Conservation (phyloP, 2,888 invertebrate genomes). For the Terebella lapidaria region DNA sequence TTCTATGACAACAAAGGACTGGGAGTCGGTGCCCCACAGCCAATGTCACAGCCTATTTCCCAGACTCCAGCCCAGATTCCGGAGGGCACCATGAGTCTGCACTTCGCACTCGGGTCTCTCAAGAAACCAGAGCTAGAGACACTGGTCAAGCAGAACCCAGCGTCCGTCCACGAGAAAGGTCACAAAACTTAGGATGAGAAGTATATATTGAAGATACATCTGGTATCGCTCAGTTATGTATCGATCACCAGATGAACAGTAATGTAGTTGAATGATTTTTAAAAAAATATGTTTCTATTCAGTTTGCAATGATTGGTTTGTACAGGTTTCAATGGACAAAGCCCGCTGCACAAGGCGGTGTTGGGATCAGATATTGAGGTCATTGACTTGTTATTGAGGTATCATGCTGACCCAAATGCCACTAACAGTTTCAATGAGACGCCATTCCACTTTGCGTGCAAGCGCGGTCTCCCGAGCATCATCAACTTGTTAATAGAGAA, state of each 20-base stretch:
- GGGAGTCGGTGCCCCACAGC: no score
- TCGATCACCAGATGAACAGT: no score
- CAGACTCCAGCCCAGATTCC: not conserved
- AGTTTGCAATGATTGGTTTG: no score
- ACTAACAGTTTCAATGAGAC: conserved; percentile 42
- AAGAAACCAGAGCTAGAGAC: not conserved
- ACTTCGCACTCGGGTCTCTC: not conserved
- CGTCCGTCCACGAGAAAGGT: not conserved
- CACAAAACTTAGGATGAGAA: no score
- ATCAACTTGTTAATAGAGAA: conserved; percentile 35
- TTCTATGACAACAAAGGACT: no score
- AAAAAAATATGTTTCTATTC: no score
- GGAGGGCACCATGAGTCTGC: not conserved
- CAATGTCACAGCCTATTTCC: no score
- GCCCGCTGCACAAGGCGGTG: conserved; percentile 43
- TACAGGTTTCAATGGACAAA: conserved; percentile 49
- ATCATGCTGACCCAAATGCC: conserved; percentile 42
- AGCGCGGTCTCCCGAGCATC: conserved; percentile 32
- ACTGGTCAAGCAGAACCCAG: not conserved
- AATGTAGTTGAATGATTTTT: no score
- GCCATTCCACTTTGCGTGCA: conserved; percentile 46
- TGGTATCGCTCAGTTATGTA: no score
- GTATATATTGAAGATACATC: no score
- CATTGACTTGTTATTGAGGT: conserved; percentile 33
- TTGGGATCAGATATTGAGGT: conserved; percentile 35